These are phyloP conservation scores for Dendrolimus kikuchii DNA, from an alignment of 1,140 invertebrate species.

Conservation along the genomic window DNA sequence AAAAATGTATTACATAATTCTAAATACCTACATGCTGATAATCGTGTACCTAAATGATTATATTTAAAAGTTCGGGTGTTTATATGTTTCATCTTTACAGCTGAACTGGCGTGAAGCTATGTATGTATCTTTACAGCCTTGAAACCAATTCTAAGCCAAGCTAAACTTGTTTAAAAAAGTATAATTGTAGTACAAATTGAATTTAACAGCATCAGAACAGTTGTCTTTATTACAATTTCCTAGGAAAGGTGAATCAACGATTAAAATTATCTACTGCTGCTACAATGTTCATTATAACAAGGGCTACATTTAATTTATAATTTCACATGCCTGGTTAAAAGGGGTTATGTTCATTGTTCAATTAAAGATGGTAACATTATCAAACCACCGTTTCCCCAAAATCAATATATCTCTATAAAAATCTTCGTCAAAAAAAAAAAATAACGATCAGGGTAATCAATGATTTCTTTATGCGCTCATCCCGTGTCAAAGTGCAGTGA, in stretches of 20 bases:
- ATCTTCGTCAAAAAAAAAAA: conserved; percentile 29
- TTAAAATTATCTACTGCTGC: neutral
- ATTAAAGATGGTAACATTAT: conserved; percentile 42
- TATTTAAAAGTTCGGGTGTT: too few relatives aligned
- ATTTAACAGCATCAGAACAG: too few relatives aligned
- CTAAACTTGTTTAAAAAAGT: too few relatives aligned
- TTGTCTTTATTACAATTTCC: too few relatives aligned
- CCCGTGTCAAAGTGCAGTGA: conserved; percentile 68
- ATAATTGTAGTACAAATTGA: too few relatives aligned
- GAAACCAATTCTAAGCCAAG: too few relatives aligned
- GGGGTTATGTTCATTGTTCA: conserved; percentile 42
- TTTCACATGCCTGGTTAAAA: conserved; percentile 54
- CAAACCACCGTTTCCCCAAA: conserved; percentile 55
- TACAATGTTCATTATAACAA: neutral
- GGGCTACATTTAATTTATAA: conserved; percentile 19
- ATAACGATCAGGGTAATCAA: conserved; percentile 50
- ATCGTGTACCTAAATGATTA: too few relatives aligned
- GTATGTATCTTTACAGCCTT: too few relatives aligned
- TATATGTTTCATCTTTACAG: too few relatives aligned
- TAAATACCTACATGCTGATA: too few relatives aligned
- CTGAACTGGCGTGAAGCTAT: too few relatives aligned
- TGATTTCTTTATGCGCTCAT: conserved; percentile 46
- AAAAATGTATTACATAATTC: too few relatives aligned
- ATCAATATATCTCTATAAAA: conserved; percentile 61
- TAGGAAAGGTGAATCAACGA: neutral